These are phyloP conservation scores for Phenganax stokvisi DNA, from an alignment of 92 coral and sea anemone genomes.

Conservation along the genomic window DNA sequence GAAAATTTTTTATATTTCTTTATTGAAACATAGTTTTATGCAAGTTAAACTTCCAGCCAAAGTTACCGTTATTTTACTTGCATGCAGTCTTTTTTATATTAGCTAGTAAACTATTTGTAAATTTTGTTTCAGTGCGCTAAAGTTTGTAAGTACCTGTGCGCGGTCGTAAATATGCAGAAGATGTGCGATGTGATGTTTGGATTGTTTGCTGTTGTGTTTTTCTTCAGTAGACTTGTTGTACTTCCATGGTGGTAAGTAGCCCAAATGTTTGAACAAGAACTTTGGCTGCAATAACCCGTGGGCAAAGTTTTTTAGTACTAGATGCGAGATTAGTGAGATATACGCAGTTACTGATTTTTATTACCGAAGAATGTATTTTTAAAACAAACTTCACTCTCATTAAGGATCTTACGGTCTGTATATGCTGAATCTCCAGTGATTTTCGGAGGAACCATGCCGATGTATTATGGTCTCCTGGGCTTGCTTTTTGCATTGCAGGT, in stretches of 20 bases:
- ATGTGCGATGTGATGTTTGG: constrained; percentile 29
- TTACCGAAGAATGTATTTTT: not conserved
- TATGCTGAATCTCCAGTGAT: not conserved
- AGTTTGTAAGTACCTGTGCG: constrained; percentile 23
- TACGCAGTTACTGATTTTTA: not conserved
- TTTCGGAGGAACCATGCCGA: constrained; percentile 12
- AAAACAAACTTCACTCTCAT: not conserved
- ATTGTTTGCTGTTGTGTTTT: constrained; percentile 30
- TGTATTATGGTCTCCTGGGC: constrained; percentile 21
- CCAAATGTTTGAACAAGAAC: not conserved
- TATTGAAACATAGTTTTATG: too few species aligned
- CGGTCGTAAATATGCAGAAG: constrained; percentile 16
- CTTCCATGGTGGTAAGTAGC: constrained; percentile 27
- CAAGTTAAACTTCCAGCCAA: not conserved
- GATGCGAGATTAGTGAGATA: too few species aligned
- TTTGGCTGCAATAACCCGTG: not conserved
- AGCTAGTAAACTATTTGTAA: too few species aligned
- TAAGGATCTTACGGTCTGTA: constrained; percentile 20
- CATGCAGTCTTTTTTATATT: not conserved
- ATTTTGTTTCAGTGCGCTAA: constrained; percentile 11
- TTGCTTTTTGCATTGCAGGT: constrained; percentile 28
- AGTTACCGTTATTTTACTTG: not conserved
- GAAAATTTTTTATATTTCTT: too few species aligned
- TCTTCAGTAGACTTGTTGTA: constrained; percentile 21
- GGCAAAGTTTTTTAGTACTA: too few species aligned